Evolutionary conservation across 2,888 invertebrate species (phyloP).

Genomic region (Watsonalla cultraria): DNA sequence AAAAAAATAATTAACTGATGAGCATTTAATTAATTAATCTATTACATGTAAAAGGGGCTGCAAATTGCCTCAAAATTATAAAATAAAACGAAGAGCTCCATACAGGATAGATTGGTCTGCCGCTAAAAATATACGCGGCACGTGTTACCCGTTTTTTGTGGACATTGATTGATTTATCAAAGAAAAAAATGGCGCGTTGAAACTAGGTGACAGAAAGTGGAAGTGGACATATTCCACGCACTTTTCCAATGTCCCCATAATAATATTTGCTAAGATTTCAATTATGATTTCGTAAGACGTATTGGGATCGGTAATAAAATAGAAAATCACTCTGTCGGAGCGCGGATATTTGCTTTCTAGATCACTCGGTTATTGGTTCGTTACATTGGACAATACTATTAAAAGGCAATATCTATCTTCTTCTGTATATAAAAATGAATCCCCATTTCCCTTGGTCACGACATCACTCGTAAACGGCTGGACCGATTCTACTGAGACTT

Average conservation of each 20-base stretch:
- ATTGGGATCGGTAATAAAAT: constrained; percentile 16
- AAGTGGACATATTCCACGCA: not conserved
- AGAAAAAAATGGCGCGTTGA: constrained; percentile 4
- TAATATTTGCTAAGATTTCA: constrained; percentile 23
- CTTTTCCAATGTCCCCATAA: constrained; percentile 2
- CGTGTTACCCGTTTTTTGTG: constrained; percentile 6
- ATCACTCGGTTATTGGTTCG: not conserved
- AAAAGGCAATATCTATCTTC: not conserved
- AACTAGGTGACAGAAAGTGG: not conserved
- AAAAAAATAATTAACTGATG: too few species aligned
- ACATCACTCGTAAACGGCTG: too few species aligned
- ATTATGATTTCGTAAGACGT: constrained; percentile 22
- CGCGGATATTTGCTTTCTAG: not conserved
- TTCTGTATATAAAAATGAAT: too few species aligned
- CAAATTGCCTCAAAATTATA: too few species aligned
- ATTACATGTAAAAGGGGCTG: too few species aligned
- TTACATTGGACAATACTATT: too few species aligned
- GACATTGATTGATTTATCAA: constrained; percentile 15
- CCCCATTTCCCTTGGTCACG: too few species aligned
- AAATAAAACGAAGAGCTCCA: not conserved
- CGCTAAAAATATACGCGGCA: constrained; percentile 6
- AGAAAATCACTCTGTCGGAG: constrained; percentile 10
- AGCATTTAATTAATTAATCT: too few species aligned
- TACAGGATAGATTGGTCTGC: constrained; percentile 7
- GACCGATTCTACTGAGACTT: too few species aligned